phyloP scores from a whole-genome alignment of 2,797 vertebrate genomes.

The Lateolabrax maculatus region DNA sequence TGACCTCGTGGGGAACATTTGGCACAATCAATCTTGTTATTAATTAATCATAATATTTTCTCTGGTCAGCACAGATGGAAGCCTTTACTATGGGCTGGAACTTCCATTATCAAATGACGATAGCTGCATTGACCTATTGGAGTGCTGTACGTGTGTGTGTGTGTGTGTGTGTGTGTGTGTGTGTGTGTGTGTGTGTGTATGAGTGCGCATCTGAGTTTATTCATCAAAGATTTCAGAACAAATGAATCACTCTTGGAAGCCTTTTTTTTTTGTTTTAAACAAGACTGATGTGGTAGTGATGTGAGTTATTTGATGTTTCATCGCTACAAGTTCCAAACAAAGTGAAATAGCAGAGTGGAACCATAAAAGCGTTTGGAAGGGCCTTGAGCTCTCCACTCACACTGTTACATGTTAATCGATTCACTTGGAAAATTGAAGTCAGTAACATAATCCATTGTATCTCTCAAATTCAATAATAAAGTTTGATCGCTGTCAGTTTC shows the following conservation, averaged over 20 bases:
- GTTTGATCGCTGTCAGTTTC: slow-evolving; percentile 22
- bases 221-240: slow-evolving; percentile 39
- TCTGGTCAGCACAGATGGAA: slow-evolving; percentile 74
- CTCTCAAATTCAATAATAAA: slow-evolving; percentile 24
- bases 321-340: slow-evolving; percentile 37
- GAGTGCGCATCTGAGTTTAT: slow-evolving; percentile 22
- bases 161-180: slow-evolving; percentile 6
- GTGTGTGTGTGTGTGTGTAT: slow-evolving; percentile 18
- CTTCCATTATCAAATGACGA: slow-evolving; percentile 73
- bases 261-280: background rate
- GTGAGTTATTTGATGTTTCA: slow-evolving; percentile 50
- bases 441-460: slow-evolving; percentile 32
- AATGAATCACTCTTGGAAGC: slow-evolving; percentile 47
- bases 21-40: slow-evolving; percentile 78
- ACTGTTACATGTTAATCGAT: slow-evolving; percentile 36
- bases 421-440: slow-evolving; percentile 27
- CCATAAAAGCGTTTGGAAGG: slow-evolving; percentile 13
- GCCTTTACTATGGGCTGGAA: slow-evolving; percentile 62
- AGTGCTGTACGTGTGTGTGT: slow-evolving; percentile 13
- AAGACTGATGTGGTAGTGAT: slow-evolving; percentile 38
- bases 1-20: slow-evolving; percentile 73
- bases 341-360: slow-evolving; percentile 39
- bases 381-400: background rate
- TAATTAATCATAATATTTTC: slow-evolving; percentile 82
- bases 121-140: slow-evolving; percentile 50